Evolutionary conservation across 2,888 invertebrate genomes (phyloP), one percentile per base, ranked within the genome.

Genomic region (Byasa hedistus): DNA sequence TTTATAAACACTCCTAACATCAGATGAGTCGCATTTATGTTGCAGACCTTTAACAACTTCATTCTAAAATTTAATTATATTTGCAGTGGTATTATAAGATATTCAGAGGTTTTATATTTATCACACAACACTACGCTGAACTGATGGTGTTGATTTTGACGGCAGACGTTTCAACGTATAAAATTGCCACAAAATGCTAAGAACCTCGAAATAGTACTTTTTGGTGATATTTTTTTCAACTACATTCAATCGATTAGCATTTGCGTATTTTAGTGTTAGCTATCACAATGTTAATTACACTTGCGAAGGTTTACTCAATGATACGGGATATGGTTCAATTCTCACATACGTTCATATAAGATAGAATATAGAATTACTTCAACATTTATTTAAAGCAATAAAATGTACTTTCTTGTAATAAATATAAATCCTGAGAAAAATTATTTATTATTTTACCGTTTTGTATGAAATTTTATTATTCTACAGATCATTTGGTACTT

Each of bases 291-390:
- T 52, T 65, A 59, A 61, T 57, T 62, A 59, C 17, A 39, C 54
- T 57, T 24, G 68, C 61, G 64, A 15, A 63, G 60, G 56, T 65
- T 65, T 63, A 65, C 54, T 68, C 68, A 60, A 22, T 65, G 68
- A 21, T 39, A 57, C 56, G n/a, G n/a, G 44, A 63, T 68, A 44
- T 65, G 56, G 65, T 65, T 65, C 65, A 60, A 65, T 63, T 52
- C 57, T 15, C 27, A 39, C 27, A 63, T 57, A 44, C n/a, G 10
- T 36, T n/a, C 52, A 27, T 59, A 55, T 36, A 51, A 60, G 55
- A 24, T 55, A 17, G 24, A 21, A 22, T 52, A 5, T 5, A n/a
- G 8, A 52, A 52, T 19, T 4, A 15, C 17, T 44, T 44, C 15
- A 15, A 44, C 19, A 10, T 36, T 4, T 36, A 36, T 44, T 44